A percentile compares a stretch with the other conserved stretches of the same genome.
Conservation (phyloP, 1,140 invertebrate species). For the Patella vulgata region DNA sequence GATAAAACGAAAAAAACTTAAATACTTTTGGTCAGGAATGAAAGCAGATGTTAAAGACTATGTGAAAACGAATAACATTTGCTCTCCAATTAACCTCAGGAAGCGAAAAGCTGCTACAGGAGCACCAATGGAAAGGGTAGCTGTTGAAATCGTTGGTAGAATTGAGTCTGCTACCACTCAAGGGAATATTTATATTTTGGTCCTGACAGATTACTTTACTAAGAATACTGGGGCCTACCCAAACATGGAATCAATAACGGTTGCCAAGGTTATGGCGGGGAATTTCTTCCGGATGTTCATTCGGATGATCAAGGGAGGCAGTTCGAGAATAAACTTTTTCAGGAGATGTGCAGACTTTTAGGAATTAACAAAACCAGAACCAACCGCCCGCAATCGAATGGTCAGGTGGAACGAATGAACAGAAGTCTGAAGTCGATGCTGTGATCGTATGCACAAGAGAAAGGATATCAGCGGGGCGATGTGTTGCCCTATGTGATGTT, state of each 20-base stretch:
- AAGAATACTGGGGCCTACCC: slow-evolving; percentile 9
- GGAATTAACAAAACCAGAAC: slow-evolving; percentile 41
- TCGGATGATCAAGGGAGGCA: slow-evolving; percentile 61
- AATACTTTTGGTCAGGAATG: too few species aligned
- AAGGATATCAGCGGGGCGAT: slow-evolving; percentile 33
- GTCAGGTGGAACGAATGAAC: slow-evolving; percentile 43
- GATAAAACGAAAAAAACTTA: background rate
- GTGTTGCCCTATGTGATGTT: slow-evolving; percentile 30
- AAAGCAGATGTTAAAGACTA: too few species aligned
- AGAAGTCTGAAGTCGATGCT: slow-evolving; percentile 30
- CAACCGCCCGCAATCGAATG: slow-evolving; percentile 40
- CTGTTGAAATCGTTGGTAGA: too few species aligned
- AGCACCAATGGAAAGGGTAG: too few species aligned
- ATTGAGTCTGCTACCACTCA: too few species aligned
- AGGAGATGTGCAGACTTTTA: slow-evolving; percentile 27
- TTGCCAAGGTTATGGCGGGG: too few species aligned
- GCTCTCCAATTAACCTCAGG: background rate
- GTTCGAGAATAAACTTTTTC: slow-evolving; percentile 40
- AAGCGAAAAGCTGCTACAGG: too few species aligned
- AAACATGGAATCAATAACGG: background rate
- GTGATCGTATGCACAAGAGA: slow-evolving; percentile 14
- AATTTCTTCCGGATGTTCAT: slow-evolving; percentile 45
- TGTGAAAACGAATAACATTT: slow-evolving; percentile 1
- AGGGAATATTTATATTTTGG: slow-evolving; percentile 12
- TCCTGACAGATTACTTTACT: slow-evolving; percentile 8